Base-by-base conservation (phyloP, 1,140 invertebrate genomes). In the Teleogryllus occipitalis region DNA sequence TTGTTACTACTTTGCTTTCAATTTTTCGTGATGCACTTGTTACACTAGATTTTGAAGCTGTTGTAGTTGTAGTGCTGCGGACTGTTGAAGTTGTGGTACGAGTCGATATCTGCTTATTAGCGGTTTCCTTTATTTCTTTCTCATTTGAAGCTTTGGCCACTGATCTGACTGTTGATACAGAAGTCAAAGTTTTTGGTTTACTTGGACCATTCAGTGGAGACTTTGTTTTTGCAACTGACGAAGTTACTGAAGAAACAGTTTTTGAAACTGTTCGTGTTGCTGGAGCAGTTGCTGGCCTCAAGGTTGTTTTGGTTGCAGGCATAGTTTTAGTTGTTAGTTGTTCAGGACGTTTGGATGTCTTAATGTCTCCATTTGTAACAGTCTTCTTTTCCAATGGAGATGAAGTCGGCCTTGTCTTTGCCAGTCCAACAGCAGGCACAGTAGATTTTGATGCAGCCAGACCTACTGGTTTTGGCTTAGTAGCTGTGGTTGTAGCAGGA, bases 71-170 rank as follows among this genome's bases (percentile, higher is more conserved):
- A 65, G 80, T 82, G 54, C 80, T 75, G 81, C 81, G 82, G 21
- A 81, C 83, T 15, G 82, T 73, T 7, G 83, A 82, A 8, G 85
- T 83, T 47, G 82, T 81, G 6, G 83, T 86, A 21, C 85, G 85
- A 18, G 88, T 87, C 0, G 89, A 90, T 15, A 90, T 87, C 79
- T 88, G 87, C 82, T 90, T 90, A 80, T 90, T 90, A 0, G 88
- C 88, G 47, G 88, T 88, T 79, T 90, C 89, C 82, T 90, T 90
- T 14, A 87, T 87, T 81, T 90, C 87, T 80, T 90, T 90, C 39
- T 90, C 89, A 14, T 79, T 75, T 39, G 46, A 27, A 49, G 80
- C 72, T 54, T 39, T 46, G 15, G 47, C 46, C 27, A 77, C 49
- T 14, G 83, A 77, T 48, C 83, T 80, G 46, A 82, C 76, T 1